Percentiles rank a stretch among this genome's conserved stretches.
Evolutionary conservation across 1,140 invertebrate genomes (phyloP).

Genomic region (Coenobita brevimanus): DNA sequence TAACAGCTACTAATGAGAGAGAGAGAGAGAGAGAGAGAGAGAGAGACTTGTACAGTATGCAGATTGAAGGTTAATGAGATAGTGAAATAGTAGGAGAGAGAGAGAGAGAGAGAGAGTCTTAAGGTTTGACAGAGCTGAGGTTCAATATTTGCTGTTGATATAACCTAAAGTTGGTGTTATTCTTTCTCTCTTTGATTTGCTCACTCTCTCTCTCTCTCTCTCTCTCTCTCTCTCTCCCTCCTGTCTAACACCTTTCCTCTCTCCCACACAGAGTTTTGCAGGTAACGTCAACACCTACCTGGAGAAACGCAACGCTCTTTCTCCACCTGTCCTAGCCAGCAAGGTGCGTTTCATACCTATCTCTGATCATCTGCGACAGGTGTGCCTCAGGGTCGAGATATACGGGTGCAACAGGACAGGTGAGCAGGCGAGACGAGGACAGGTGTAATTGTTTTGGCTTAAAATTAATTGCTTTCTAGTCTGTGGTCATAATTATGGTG

Average conservation of each 20-base stretch:
- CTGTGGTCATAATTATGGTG: too few relatives aligned
- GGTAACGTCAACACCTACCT: conserved; percentile 53
- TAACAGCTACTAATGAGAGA: too few relatives aligned
- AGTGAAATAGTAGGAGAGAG: too few relatives aligned
- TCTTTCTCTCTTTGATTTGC: too few relatives aligned
- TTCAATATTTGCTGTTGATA: too few relatives aligned
- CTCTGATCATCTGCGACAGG: conserved; percentile 88
- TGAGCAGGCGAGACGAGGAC: conserved; percentile 76
- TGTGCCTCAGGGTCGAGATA: conserved; percentile 93
- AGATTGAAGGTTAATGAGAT: too few relatives aligned
- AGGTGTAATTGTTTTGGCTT: background rate
- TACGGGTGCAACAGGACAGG: conserved; percentile 90
- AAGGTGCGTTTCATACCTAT: conserved; percentile 92
- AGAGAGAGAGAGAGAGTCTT: too few relatives aligned
- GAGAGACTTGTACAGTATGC: too few relatives aligned
- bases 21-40: too few relatives aligned
- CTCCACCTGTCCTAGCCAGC: conserved; percentile 87
- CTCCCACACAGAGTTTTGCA: background rate
- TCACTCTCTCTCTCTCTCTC: background rate
- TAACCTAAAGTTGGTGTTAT: too few relatives aligned
- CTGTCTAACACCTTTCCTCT: background rate
- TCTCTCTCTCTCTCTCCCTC: background rate
- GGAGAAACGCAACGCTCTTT: conserved; percentile 74
- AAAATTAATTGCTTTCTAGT: background rate
- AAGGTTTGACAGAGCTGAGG: too few relatives aligned